Percentiles rank a stretch among this genome's conserved stretches.
These are phyloP conservation scores for Rhipidura dahli DNA, from an alignment of 2,113 vertebrate species.

Conservation along the genomic window DNA sequence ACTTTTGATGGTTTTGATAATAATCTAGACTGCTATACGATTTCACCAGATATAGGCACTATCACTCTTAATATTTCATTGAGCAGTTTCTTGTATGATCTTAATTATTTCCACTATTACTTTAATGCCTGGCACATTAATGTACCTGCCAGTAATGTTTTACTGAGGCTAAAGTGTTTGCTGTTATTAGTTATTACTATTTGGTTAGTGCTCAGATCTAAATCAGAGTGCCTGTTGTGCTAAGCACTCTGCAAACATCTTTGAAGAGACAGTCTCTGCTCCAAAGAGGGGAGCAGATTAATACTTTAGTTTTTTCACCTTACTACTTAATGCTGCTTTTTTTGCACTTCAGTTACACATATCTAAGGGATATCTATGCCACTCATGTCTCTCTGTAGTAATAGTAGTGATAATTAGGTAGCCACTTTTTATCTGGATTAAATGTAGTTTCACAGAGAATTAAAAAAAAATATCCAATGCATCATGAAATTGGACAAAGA, in stretches of 20 bases:
- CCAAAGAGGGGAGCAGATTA: background rate
- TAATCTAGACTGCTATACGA: background rate
- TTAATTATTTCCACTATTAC: background rate
- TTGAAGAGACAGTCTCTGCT: background rate
- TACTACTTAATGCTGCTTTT: background rate
- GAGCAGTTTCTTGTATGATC: background rate
- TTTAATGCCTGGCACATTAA: background rate
- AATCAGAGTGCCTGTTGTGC: background rate
- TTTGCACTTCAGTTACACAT: background rate
- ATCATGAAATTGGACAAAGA: background rate
- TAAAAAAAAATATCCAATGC: background rate
- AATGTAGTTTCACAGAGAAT: background rate
- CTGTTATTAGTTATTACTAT: background rate
- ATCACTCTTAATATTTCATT: background rate
- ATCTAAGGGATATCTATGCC: background rate
- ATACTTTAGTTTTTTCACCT: background rate
- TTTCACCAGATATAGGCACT: background rate
- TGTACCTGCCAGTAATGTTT: background rate
- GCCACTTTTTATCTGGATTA: background rate
- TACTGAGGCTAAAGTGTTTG: background rate
- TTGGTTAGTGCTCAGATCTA: background rate
- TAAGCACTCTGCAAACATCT: background rate
- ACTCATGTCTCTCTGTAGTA: background rate
- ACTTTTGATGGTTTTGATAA: background rate
- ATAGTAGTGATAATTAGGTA: background rate